Percentiles rank a stretch among this genome's conserved stretches.
phyloP scores from a whole-genome alignment of 2,113 vertebrate genomes.

The Taurulus bubalis region DNA sequence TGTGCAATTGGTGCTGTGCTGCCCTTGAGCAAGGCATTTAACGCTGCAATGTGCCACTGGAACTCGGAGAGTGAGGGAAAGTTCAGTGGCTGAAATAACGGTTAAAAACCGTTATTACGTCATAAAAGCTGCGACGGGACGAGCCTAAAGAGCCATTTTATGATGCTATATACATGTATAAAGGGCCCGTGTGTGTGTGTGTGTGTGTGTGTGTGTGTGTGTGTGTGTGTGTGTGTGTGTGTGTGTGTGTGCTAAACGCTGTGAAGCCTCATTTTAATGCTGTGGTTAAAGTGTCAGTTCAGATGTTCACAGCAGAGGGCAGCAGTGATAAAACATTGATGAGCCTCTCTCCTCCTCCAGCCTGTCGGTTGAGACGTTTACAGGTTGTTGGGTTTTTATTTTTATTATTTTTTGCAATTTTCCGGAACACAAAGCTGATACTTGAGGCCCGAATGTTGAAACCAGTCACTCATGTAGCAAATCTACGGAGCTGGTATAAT shows the following conservation, averaged over 20 bases:
- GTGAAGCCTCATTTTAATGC: conserved; percentile 33
- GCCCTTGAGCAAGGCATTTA: neutral
- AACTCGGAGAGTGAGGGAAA: neutral
- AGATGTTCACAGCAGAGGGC: conserved; percentile 68
- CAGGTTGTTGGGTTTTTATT: too few species aligned
- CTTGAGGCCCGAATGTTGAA: too few species aligned
- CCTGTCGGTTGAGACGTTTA: neutral
- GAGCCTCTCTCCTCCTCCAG: neutral
- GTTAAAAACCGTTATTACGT: conserved; percentile 23
- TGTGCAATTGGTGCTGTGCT: neutral
- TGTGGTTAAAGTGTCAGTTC: conserved; percentile 41
- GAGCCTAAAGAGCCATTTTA: conserved; percentile 47
- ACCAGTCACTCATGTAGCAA: too few species aligned
- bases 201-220: too few species aligned
- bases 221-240: too few species aligned
- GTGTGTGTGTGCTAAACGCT: conserved; percentile 29
- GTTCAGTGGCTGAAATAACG: neutral
- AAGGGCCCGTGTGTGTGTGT: neutral
- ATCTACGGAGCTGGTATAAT: too few species aligned
- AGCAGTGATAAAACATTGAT: conserved; percentile 53
- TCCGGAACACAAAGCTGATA: too few species aligned
- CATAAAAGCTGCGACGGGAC: conserved; percentile 14
- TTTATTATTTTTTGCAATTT: too few species aligned
- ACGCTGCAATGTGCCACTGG: neutral
- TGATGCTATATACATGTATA: conserved; percentile 1